Base-by-base conservation (phyloP, 2,888 invertebrate genomes). In the Chalcis sispes region DNA sequence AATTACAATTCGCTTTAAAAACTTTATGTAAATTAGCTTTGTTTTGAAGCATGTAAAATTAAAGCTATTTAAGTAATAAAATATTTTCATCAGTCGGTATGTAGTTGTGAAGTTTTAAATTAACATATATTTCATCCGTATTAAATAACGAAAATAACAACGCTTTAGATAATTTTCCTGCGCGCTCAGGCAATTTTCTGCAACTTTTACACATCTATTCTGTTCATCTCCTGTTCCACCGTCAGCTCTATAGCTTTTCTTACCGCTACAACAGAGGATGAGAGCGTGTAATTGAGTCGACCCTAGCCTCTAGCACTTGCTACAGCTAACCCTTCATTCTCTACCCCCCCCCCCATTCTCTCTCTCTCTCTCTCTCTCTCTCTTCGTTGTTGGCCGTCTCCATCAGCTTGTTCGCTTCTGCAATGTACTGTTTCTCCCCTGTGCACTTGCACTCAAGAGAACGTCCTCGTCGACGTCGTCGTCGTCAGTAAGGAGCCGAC, bases 231-330 rank as follows among this genome's bases (percentile, higher is more conserved):
- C 58, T 20, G 65, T 25, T 29, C 70, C 58, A 64, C 64, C 20
- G 69, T 75, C 58, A 70, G 48, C 62, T 13, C 50, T 20, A 54
- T 29, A 62, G 62, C 36, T 52, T 27, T 25, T 25, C 48, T 10
- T 25, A 29, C 10, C 20, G 15, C 13, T 15, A 42, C 7, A 10
- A 50, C 15, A 27, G 46, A 18, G 54, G 67, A 62, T 62, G 62
- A 69, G 62, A 62, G 70, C 50, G 59, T 65, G 70, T 75, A 75
- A 75, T 75, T 71, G 70, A 70, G 70, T 71, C 70, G 67, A 70
- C 59, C 59, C 61, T 59, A 73, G 62, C 52, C 25, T 20, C 59
- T 20, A 52, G 69, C 48, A 58, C n/a, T 32, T 27, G 5, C 56
- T 23, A 27, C 54, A 29, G 20, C 50, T 52, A 65, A 56, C 67